Base-by-base conservation (phyloP, 1,140 invertebrate species). In the Neoseiulus cucumeris region DNA sequence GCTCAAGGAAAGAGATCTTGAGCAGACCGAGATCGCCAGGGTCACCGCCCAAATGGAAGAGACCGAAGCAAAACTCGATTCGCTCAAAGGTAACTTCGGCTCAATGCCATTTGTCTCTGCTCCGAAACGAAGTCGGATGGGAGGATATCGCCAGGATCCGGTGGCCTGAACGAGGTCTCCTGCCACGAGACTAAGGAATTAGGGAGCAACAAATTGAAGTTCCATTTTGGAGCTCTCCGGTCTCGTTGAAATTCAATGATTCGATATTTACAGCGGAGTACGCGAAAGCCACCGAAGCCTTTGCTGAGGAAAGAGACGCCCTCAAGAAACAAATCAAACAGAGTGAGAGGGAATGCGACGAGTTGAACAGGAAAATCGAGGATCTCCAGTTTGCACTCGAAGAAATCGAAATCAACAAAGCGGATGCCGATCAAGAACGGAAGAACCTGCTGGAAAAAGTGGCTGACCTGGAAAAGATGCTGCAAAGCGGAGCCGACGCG, bases 311-410 rank as follows among this genome's bases (percentile, higher is more conserved):
- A 81, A 69, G 85, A 70, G 74, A 78, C 6, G 85, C 89, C 67
- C 82, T 83, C 69, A 79, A 80, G 66, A 79, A 81, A 28, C 73
- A 92, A 22, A 73, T 77, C 51, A 76, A 79, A 44, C 83, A 86
- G 69, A 73, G 93, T 68, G 87, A 91, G 68, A 88, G 92, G 70
- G 87, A 91, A 71, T 84, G 81, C 72, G 74, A 74, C 75, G 67
- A 68, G 28, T 69, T 18, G 29, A 29, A 55, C 64, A 65, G 87
- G 71, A 91, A 89, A 76, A 81, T 86, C 12, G 91, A 97, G 79
- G 92, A 96, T 75, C 78, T 94, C 51, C 82, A 90, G 72, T 95
- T 95, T 73, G 82, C 86, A 42, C 84, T 89, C 68, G 91, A 95
- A 78, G 91, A 95, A 75, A 88, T 90, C 71, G 84, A 81, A 30